These are phyloP conservation scores for Pollenia amentaria DNA, from an alignment of 2,888 invertebrate genomes.

Conservation along the genomic window DNA sequence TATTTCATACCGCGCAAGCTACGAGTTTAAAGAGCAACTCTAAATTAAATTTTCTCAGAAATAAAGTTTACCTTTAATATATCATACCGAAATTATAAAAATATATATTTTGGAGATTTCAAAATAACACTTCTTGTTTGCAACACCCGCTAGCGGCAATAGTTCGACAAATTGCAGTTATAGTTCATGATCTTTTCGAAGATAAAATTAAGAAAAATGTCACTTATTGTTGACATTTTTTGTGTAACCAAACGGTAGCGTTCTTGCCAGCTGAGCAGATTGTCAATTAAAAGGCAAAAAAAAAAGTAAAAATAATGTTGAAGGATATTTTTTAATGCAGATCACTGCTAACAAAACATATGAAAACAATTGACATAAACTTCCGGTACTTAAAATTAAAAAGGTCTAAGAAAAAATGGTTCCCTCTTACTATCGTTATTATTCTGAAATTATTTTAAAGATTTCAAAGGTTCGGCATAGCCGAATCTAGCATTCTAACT, in stretches of 20 bases:
- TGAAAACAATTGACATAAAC: slow-evolving; percentile 1
- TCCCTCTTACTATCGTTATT: too few species aligned
- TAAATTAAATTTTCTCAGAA: too few species aligned
- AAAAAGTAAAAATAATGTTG: slow-evolving; percentile 61
- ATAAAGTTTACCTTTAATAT: too few species aligned
- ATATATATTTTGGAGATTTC: background rate
- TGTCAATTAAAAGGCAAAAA: slow-evolving; percentile 61
- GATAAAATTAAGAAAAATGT: slow-evolving; percentile 64
- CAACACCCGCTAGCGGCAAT: background rate
- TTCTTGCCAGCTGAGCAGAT: slow-evolving; percentile 36
- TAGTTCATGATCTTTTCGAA: slow-evolving; percentile 46
- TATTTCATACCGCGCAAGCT: too few species aligned
- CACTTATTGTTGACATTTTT: slow-evolving; percentile 54
- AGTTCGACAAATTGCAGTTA: background rate
- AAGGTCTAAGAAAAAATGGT: too few species aligned
- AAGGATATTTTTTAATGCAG: slow-evolving; percentile 44
- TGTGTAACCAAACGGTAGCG: slow-evolving; percentile 29
- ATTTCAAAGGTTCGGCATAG: too few species aligned
- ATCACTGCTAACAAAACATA: background rate
- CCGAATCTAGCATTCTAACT: too few species aligned
- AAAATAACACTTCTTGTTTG: background rate
- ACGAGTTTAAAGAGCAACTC: too few species aligned
- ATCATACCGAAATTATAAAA: background rate
- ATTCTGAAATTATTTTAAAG: too few species aligned
- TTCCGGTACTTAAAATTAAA: slow-evolving; percentile 1